Evolutionary conservation across 37 sponge, comb jelly and placozoan species (phyloP).

Genomic region (Dysidea cf. avara): DNA sequence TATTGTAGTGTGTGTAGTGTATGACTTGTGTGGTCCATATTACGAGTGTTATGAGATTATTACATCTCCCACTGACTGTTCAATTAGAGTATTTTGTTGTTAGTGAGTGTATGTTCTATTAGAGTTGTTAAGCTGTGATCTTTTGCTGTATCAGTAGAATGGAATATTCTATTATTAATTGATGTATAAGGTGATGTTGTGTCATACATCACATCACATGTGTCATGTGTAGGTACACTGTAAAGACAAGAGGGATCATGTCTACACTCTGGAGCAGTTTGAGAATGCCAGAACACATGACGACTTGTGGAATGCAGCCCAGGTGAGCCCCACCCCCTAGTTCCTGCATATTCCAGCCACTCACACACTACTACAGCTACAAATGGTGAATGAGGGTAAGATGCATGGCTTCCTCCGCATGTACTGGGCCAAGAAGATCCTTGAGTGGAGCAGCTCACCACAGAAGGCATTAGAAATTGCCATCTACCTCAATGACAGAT

Average conservation of each 20-base stretch:
- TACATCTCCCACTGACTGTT: too few relatives aligned
- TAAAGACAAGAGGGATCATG: slow-evolving; percentile 33
- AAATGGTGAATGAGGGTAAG: slow-evolving; percentile 61
- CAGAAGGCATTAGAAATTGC: slow-evolving; percentile 45
- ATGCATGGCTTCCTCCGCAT: slow-evolving; percentile 78
- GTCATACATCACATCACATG: too few relatives aligned
- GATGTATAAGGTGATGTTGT: too few relatives aligned
- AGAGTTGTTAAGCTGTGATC: too few relatives aligned
- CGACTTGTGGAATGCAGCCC: slow-evolving; percentile 64
- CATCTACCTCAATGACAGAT: slow-evolving; percentile 65
- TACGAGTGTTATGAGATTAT: too few relatives aligned
- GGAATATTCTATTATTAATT: too few relatives aligned
- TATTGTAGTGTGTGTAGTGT: too few relatives aligned
- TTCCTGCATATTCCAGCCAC: not conserved
- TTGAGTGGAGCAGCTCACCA: slow-evolving; percentile 63
- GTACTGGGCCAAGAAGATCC: slow-evolving; percentile 83
- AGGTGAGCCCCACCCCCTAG: slow-evolving; percentile 6
- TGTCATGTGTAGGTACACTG: slow-evolving; percentile 25
- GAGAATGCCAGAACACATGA: slow-evolving; percentile 52
- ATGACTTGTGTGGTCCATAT: too few relatives aligned
- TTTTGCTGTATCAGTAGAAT: too few relatives aligned
- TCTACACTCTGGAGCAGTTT: slow-evolving; percentile 47
- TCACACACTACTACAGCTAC: slow-evolving; percentile 23
- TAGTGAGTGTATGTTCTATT: too few relatives aligned
- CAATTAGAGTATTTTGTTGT: too few relatives aligned